Conservation (phyloP, 2,797 vertebrate genomes). For the Lepidocolaptes lacrymiger region DNA sequence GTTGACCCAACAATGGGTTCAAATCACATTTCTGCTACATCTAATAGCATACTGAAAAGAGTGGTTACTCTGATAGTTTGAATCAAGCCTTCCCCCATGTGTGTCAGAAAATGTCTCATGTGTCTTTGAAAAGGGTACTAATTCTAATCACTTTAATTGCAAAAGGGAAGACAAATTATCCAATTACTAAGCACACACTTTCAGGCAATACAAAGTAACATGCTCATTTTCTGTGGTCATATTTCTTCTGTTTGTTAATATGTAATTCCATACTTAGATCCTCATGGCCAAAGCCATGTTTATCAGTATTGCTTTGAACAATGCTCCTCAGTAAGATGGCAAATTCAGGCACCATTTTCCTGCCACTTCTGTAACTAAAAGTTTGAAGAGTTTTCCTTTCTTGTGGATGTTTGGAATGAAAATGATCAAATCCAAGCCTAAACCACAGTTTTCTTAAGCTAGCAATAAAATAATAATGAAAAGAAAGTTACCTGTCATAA, state of each 20-base stretch:
- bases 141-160: constrained; percentile 61
- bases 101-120: constrained; percentile 24
- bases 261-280: background rate
- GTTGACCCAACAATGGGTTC: background rate
- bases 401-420: background rate
- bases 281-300: background rate
- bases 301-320: background rate
- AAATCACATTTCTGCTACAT: background rate
- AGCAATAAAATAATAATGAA: background rate
- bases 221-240: constrained; percentile 33
- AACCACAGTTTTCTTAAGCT: background rate
- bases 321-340: background rate
- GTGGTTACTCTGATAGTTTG: constrained; percentile 45
- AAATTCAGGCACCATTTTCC: background rate
- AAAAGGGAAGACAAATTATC: constrained; percentile 75
- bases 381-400: background rate
- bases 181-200: constrained; percentile 69
- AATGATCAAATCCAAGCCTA: background rate
- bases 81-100: constrained; percentile 39
- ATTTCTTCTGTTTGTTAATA: background rate
- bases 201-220: constrained; percentile 64
- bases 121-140: constrained; percentile 45
- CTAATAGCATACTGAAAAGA: constrained; percentile 1
- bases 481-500: background rate
- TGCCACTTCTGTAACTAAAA: background rate